Conservation (phyloP, 2,113 vertebrate species). For the Rousettus leschenaultii region DNA sequence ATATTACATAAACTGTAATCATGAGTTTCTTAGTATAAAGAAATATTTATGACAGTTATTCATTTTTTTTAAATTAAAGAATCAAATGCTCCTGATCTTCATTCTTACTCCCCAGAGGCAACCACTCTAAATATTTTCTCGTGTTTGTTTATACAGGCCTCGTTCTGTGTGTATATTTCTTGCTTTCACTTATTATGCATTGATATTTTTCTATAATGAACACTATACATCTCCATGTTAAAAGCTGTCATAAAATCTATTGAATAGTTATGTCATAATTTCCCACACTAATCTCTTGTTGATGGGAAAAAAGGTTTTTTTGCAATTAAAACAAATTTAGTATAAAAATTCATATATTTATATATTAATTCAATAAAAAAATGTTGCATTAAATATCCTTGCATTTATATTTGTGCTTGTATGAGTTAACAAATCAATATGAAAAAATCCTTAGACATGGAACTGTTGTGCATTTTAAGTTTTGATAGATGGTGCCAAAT, state of each 20-base stretch:
- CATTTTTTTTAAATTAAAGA: conserved; percentile 10
- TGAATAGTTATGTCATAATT: neutral
- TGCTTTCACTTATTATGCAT: neutral
- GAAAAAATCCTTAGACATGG: neutral
- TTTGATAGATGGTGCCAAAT: neutral
- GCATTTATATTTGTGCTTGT: neutral
- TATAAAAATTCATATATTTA: neutral
- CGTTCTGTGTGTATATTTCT: neutral
- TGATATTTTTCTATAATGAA: neutral
- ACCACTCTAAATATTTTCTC: neutral
- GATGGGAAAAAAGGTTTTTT: neutral
- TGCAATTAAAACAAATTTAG: neutral
- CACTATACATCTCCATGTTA: neutral
- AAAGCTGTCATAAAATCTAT: neutral
- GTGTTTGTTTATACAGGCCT: neutral
- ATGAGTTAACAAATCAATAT: neutral
- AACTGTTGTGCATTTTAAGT: neutral
- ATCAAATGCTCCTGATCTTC: neutral
- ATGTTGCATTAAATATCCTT: neutral
- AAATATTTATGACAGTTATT: neutral
- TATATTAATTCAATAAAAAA: neutral
- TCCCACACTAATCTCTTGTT: neutral
- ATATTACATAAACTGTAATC: neutral
- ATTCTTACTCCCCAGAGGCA: neutral
- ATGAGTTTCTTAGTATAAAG: neutral